Conservation (phyloP, 2,113 vertebrate genomes). For the Oryzias curvinotus region DNA sequence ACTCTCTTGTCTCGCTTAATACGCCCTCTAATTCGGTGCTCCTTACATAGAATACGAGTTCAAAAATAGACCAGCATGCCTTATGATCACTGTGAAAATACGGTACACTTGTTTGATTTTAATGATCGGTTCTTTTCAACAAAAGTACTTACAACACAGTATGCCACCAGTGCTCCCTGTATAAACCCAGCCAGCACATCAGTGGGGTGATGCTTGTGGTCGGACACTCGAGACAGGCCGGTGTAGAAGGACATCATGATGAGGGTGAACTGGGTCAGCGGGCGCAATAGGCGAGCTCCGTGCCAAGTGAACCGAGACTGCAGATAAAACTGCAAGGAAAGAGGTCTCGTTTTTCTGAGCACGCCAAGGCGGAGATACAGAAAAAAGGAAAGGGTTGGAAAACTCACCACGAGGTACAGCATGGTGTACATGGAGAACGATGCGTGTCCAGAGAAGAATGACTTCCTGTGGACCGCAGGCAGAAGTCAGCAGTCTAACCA, state of each 20-base stretch:
- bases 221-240: constrained; percentile 90
- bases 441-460: constrained; percentile 93
- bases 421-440: constrained; percentile 98
- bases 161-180: constrained; percentile 93
- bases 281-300: constrained; percentile 90
- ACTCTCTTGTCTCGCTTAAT: too few relatives aligned
- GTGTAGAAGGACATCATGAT: constrained; percentile 98
- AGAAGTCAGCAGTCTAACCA: background rate
- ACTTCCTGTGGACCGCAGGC: constrained; percentile 75
- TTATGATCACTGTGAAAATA: too few relatives aligned
- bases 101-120: too few relatives aligned
- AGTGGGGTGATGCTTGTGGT: constrained; percentile 93
- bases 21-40: too few relatives aligned
- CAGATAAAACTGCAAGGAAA: constrained; percentile 85
- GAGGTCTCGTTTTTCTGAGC: background rate
- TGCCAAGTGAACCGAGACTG: constrained; percentile 95
- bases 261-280: constrained; percentile 95
- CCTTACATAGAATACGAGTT: too few relatives aligned
- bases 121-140: too few relatives aligned
- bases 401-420: constrained; percentile 90
- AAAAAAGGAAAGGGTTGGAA: background rate
- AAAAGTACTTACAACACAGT: constrained; percentile 85
- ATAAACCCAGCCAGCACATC: constrained; percentile 92
- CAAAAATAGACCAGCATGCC: too few relatives aligned
- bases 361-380: background rate